phyloP scores from a whole-genome alignment of 92 coral and sea anemone species.

The Isaurus tuberculatus region DNA sequence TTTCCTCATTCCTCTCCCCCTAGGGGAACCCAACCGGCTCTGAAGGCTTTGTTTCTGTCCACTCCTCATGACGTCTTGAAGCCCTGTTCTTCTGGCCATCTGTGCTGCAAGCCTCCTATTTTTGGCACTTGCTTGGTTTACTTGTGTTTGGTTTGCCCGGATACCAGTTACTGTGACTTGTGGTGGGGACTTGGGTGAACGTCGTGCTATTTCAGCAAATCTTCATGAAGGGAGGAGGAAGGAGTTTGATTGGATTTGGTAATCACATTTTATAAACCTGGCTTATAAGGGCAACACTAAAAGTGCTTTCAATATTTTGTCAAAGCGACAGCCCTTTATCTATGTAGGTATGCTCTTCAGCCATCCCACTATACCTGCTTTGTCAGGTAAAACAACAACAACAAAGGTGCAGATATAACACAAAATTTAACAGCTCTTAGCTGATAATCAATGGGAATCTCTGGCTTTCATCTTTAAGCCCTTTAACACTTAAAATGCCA shows the following conservation, averaged over 20 bases:
- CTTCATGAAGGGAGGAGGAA: constrained; percentile 81
- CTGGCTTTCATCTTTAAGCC: constrained; percentile 40
- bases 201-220: constrained; percentile 94
- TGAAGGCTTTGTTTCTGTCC: constrained; percentile 48
- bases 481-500: constrained; percentile 38
- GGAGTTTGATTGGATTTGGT: constrained; percentile 69
- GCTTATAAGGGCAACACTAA: constrained; percentile 39
- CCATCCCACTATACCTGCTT: constrained; percentile 25
- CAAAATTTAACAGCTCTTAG: constrained; percentile 39
- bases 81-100: constrained; percentile 95
- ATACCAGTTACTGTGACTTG: constrained; percentile 90
- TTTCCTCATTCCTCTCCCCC: constrained; percentile 55
- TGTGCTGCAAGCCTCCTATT: constrained; percentile 97
- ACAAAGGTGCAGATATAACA: constrained; percentile 34
- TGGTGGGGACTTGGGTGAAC: constrained; percentile 78
- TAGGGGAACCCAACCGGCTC: constrained; percentile 79
- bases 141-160: constrained; percentile 78
- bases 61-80: constrained; percentile 74
- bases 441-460: constrained; percentile 36
- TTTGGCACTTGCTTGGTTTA: constrained; percentile 83
- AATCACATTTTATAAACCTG: constrained; percentile 55
- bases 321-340: constrained; percentile 32
- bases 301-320: constrained; percentile 21
- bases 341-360: neutral
- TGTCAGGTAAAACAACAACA: constrained; percentile 19